Evolutionary conservation across 2,797 vertebrate genomes (phyloP).

Genomic region (Enteromius thamalakanensis): DNA sequence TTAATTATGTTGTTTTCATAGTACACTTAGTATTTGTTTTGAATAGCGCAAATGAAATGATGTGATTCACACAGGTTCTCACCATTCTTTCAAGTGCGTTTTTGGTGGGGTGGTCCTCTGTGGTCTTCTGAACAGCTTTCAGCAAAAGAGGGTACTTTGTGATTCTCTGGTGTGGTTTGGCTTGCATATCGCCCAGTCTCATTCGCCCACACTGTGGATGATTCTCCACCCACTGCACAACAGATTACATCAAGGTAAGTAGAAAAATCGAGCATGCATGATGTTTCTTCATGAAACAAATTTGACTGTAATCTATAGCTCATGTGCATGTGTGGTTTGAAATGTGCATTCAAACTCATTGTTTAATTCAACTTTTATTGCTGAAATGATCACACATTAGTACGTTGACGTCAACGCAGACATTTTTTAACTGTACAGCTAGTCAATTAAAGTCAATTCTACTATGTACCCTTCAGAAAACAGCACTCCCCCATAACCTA

Average conservation of each 20-base stretch:
- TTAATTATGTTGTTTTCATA: not conserved
- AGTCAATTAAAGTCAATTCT: no score
- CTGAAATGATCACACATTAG: not conserved
- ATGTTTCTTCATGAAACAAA: not conserved
- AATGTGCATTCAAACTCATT: not conserved
- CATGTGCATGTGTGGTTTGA: not conserved
- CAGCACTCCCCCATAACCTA: not conserved
- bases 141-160: slow-evolving; percentile 88
- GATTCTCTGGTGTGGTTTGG: slow-evolving; percentile 86
- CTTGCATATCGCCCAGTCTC: slow-evolving; percentile 84
- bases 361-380: not conserved
- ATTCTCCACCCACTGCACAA: slow-evolving; percentile 84
- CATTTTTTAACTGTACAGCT: not conserved
- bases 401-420: not conserved
- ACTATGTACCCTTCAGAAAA: slow-evolving; percentile 12
- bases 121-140: slow-evolving; percentile 80
- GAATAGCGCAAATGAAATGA: not conserved
- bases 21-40: not conserved
- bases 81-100: slow-evolving; percentile 77
- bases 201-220: slow-evolving; percentile 80
- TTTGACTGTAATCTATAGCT: not conserved
- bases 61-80: slow-evolving; percentile 43
- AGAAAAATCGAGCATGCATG: not conserved
- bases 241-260: slow-evolving; percentile 1
- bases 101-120: slow-evolving; percentile 65